Conservation (phyloP, 2,113 vertebrate genomes). For the Rhinichthys klamathensis region DNA sequence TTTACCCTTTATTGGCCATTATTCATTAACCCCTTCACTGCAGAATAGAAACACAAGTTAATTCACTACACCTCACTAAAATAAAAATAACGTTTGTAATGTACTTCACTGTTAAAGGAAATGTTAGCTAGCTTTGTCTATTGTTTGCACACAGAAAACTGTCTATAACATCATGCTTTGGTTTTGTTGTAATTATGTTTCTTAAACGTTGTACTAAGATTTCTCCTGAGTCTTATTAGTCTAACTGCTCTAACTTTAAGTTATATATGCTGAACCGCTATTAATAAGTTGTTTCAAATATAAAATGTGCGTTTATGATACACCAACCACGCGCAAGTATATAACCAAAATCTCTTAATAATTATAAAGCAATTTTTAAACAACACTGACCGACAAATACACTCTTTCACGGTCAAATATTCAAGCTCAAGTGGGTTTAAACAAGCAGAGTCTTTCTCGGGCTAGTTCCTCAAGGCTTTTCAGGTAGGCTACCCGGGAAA, state of each 20-base stretch:
- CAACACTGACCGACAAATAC: too few relatives aligned
- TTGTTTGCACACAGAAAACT: neutral
- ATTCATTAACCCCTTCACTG: too few relatives aligned
- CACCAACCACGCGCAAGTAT: too few relatives aligned
- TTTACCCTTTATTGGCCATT: slow-evolving; percentile 24
- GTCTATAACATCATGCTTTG: neutral
- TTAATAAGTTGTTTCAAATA: neutral
- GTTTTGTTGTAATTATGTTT: neutral
- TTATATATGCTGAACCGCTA: neutral
- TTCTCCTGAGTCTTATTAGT: neutral
- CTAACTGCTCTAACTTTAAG: neutral
- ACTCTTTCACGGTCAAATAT: neutral
- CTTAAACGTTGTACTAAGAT: neutral
- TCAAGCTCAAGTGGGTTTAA: neutral
- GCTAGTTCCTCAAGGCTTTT: neutral
- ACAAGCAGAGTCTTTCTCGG: neutral
- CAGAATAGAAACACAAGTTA: neutral
- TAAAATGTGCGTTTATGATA: neutral
- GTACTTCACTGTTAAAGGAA: neutral
- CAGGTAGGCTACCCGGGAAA: neutral
- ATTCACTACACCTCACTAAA: neutral
- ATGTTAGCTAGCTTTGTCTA: neutral
- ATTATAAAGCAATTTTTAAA: too few relatives aligned
- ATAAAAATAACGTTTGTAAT: neutral
- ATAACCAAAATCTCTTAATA: too few relatives aligned